Evolutionary conservation across 37 sponge, comb jelly and placozoan species (phyloP).

Genomic region (Beroe forskalii): DNA sequence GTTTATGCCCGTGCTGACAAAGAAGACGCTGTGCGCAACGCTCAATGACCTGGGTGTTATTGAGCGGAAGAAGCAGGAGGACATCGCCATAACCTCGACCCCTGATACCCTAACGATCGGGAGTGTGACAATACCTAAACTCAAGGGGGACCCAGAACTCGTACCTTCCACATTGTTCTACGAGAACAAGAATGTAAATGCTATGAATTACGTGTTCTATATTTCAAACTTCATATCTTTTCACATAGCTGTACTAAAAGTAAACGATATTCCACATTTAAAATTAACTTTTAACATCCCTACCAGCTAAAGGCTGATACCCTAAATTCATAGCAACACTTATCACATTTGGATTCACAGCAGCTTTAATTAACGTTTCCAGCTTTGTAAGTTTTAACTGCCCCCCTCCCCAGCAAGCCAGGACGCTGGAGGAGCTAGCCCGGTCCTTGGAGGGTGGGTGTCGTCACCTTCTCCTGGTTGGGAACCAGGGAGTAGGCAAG

Average conservation of each 20-base stretch:
- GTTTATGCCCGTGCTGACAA: conserved; percentile 81
- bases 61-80: not conserved
- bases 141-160: conserved; percentile 66
- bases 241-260: too few species aligned
- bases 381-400: too few species aligned
- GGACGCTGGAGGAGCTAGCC: conserved; percentile 78
- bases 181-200: conserved; percentile 77
- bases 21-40: conserved; percentile 67
- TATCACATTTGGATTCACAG: too few species aligned
- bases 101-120: conserved; percentile 72
- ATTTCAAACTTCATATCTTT: too few species aligned
- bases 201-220: too few species aligned
- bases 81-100: conserved; percentile 51
- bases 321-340: too few species aligned
- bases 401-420: conserved; percentile 73
- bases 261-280: too few species aligned
- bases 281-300: too few species aligned
- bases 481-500: conserved; percentile 95
- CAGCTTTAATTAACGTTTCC: too few species aligned
- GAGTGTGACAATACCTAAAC: conserved; percentile 20
- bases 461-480: conserved; percentile 85
- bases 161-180: conserved; percentile 83
- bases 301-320: too few species aligned
- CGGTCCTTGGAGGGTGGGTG: conserved; percentile 71
- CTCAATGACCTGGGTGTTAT: conserved; percentile 68